Evolutionary conservation across 2,113 vertebrate species (phyloP).

Genomic region (Dascyllus trimaculatus): DNA sequence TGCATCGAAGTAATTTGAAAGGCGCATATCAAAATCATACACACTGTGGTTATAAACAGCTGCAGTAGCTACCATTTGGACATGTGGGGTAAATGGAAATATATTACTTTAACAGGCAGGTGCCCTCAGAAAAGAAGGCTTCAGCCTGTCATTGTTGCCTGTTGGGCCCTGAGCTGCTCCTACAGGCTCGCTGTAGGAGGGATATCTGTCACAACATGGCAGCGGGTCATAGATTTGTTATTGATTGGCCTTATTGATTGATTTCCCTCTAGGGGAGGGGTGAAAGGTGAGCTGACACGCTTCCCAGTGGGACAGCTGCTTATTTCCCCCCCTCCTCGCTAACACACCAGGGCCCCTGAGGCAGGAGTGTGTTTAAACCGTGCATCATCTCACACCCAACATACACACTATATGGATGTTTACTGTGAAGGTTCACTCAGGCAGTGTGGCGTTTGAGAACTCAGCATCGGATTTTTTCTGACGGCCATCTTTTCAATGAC

Average conservation of each 20-base stretch:
- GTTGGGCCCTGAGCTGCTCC: constrained; percentile 3
- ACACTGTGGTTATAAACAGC: no score
- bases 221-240: constrained; percentile 58
- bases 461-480: no score
- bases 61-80: no score
- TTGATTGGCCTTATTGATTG: constrained; percentile 67
- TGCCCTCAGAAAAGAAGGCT: neutral
- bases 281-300: constrained; percentile 69
- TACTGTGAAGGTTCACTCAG: no score
- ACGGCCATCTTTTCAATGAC: neutral
- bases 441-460: no score
- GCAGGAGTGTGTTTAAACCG: constrained; percentile 3
- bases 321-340: constrained; percentile 20
- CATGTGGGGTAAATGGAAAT: no score
- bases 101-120: no score
- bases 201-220: constrained; percentile 65
- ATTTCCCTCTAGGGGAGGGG: constrained; percentile 47
- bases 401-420: neutral
- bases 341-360: neutral
- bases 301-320: constrained; percentile 33
- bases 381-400: neutral
- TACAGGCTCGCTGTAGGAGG: constrained; percentile 39
- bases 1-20: no score
- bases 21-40: no score
- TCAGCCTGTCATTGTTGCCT: constrained; percentile 24